These are phyloP conservation scores for Rhinoptilus africanus DNA, from an alignment of 2,113 vertebrate genomes.

Conservation along the genomic window DNA sequence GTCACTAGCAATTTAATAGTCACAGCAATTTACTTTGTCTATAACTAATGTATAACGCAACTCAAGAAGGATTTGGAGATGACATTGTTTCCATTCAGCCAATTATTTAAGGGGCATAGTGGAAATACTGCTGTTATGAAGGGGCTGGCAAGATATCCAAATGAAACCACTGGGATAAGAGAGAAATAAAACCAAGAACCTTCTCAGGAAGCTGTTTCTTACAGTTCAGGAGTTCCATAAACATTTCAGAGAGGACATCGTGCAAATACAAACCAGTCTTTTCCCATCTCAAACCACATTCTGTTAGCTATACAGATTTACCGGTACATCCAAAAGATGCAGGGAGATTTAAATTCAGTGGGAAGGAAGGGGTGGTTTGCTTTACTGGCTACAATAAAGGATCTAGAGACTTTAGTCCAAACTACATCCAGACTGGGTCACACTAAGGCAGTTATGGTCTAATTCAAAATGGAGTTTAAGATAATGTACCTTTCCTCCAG, in stretches of 20 bases:
- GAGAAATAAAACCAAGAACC: not conserved
- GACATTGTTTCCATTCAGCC: not conserved
- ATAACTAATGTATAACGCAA: not conserved
- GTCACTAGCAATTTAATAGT: not conserved
- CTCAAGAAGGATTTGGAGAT: not conserved
- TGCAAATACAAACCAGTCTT: not conserved
- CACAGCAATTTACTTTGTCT: not conserved
- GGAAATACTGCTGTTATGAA: not conserved
- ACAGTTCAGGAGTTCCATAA: not conserved
- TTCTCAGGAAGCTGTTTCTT: not conserved
- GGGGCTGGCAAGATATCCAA: not conserved
- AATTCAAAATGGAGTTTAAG: constrained; percentile 53
- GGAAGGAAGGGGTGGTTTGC: not conserved
- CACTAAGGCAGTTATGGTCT: constrained; percentile 12
- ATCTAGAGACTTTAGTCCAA: not conserved
- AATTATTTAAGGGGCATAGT: not conserved
- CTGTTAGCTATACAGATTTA: not conserved
- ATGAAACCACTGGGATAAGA: not conserved
- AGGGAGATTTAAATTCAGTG: not conserved
- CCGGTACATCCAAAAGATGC: not conserved
- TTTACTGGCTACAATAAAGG: constrained; percentile 18
- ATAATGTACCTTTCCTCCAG: constrained; percentile 71
- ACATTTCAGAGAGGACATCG: not conserved
- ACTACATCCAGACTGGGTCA: constrained; percentile 19
- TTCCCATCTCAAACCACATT: not conserved